Conservation (phyloP, 2,113 vertebrate species). For the Ia io region DNA sequence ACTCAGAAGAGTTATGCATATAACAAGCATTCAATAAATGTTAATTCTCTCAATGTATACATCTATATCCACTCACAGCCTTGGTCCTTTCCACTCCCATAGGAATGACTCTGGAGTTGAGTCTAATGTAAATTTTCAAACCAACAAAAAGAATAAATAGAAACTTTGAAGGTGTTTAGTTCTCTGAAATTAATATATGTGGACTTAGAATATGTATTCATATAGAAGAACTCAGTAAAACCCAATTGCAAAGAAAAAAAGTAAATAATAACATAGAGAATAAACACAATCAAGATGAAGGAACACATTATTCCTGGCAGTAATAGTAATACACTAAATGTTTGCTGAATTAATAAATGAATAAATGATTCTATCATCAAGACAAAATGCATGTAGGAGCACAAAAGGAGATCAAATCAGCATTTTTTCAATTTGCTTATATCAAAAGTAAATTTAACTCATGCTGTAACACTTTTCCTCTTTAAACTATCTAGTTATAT, state of each 20-base stretch:
- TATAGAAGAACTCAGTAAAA: conserved; percentile 16
- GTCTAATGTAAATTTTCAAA: conserved; percentile 15
- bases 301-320: not conserved
- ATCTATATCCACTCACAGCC: not conserved
- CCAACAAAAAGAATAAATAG: not conserved
- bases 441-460: not conserved
- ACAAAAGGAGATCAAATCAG: not conserved
- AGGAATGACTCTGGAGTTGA: not conserved
- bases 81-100: not conserved
- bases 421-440: not conserved
- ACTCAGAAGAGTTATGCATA: not conserved
- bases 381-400: not conserved
- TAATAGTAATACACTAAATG: not conserved
- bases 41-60: not conserved
- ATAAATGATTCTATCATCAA: conserved; percentile 1
- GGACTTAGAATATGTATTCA: not conserved
- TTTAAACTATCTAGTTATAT: conserved; percentile 14
- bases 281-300: not conserved
- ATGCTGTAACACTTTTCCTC: not conserved
- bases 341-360: not conserved
- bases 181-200: not conserved
- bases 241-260: conserved; percentile 36
- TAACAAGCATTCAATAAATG: not conserved
- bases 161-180: not conserved
- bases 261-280: not conserved